Base-by-base conservation (phyloP, 1,140 invertebrate species). In the Drosophila nannoptera region DNA sequence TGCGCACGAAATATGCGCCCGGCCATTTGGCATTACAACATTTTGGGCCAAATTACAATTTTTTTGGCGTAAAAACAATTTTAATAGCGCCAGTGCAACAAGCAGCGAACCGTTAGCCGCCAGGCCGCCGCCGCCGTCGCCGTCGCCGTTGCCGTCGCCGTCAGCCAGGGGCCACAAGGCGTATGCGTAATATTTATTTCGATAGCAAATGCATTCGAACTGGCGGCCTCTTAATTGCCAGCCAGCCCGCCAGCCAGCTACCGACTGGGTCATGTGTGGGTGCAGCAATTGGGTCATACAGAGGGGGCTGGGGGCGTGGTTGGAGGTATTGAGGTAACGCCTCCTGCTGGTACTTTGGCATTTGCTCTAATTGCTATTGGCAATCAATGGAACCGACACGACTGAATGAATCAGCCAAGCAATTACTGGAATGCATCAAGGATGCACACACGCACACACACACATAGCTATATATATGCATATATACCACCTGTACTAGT, bases 11-110 rank as follows among this genome's bases (percentile, higher is more conserved):
- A 42, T 61, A 66, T 69, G 55, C 64, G 33, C 52, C 54, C 50
- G 59, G 38, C 53, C 46, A 50, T 58, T 75, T 78, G 67, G 46
- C 53, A 59, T 78, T 75, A 71, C 62, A 80, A 80, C 67, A 75
- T 75, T 80, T 80, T 9, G 31, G 22, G 59, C 60, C 66, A 69
- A 69, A 69, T 69, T 69, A 64, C 60, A 69, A 35, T 60, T 29
- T 22, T 22, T 33, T 60, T 49, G 45, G 45, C 32, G 49, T 40
- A 60, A 67, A 67, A 61, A 61, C 56, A 52, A 52, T 66, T 68
- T 68, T 68, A 68, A 61, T 61, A 61, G 58, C 58, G 58, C 35
- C 42, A 12, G 12, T 31, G 33, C 6, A 5, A 49, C 36, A 36
- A 45, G 32, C 33, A 35, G 12, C 50, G 22, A 22, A 22, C 22